Evolutionary conservation across 2,797 vertebrate genomes (phyloP).

Genomic region (Heterohyrax brucei): DNA sequence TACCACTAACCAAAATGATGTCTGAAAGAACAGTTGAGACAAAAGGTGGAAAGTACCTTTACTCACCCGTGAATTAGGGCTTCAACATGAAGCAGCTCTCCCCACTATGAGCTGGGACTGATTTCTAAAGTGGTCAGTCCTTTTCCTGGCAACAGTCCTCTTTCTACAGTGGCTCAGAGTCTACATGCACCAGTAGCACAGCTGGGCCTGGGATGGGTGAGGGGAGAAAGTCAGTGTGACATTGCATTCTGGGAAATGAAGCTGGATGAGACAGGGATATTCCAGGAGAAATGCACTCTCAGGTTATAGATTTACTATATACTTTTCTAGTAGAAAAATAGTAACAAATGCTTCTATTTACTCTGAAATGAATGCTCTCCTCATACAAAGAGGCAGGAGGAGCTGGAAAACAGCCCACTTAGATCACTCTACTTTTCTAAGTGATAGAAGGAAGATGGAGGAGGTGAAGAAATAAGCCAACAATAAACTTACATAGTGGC

Average conservation of each 20-base stretch:
- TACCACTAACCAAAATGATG: background rate
- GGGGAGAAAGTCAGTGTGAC: background rate
- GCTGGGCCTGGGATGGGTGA: background rate
- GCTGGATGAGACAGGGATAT: background rate
- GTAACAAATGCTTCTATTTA: background rate
- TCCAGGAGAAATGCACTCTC: background rate
- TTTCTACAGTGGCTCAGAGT: background rate
- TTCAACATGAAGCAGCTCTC: background rate
- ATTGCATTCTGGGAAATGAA: background rate
- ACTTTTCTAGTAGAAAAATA: background rate
- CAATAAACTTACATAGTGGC: background rate
- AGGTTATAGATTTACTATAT: background rate
- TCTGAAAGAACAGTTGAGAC: background rate
- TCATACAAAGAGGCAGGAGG: background rate
- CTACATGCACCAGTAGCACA: background rate
- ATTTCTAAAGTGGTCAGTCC: background rate
- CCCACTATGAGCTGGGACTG: background rate
- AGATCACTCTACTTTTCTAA: constrained; percentile 17
- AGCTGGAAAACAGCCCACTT: background rate
- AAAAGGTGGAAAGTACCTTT: background rate
- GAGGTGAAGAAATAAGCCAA: background rate
- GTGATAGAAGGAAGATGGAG: background rate
- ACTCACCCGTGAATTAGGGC: background rate
- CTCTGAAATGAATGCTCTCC: background rate
- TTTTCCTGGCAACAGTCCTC: background rate